Evolutionary conservation across 1,140 invertebrate species (phyloP).

Genomic region (Calosoma granatense): DNA sequence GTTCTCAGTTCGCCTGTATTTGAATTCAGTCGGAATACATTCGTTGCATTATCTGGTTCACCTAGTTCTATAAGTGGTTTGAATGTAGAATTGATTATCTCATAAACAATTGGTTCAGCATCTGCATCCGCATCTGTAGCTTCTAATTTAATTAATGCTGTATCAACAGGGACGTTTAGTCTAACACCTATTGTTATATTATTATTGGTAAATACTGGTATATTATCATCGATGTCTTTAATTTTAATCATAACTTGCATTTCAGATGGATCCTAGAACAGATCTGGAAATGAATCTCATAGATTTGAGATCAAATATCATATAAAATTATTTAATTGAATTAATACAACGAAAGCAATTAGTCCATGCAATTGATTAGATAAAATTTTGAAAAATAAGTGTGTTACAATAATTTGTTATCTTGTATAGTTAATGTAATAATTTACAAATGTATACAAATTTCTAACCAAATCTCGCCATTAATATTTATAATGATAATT

Average conservation of each 20-base stretch:
- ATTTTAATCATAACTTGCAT: slow-evolving; percentile 54
- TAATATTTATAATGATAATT: too few species aligned
- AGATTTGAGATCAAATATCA: not conserved
- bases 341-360: too few species aligned
- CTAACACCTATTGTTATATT: slow-evolving; percentile 63
- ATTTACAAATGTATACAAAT: too few species aligned
- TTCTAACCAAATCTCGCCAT: too few species aligned
- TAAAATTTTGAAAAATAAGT: too few species aligned
- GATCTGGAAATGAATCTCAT: not conserved
- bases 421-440: too few species aligned
- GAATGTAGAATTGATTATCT: slow-evolving; percentile 53
- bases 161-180: slow-evolving; percentile 64
- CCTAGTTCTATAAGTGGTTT: slow-evolving; percentile 49
- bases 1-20: slow-evolving; percentile 58
- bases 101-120: slow-evolving; percentile 51
- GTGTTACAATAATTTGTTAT: too few species aligned
- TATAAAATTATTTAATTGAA: too few species aligned
- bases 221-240: slow-evolving; percentile 64
- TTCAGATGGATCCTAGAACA: slow-evolving; percentile 56
- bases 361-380: too few species aligned
- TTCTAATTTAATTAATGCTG: slow-evolving; percentile 51
- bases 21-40: slow-evolving; percentile 48
- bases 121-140: slow-evolving; percentile 58
- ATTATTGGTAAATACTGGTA: slow-evolving; percentile 51
- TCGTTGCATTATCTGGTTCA: slow-evolving; percentile 37